Evolutionary conservation across 2,888 invertebrate species (phyloP), one percentile per base, ranked within the genome.

Genomic region (Hemicrepidius hirtus): DNA sequence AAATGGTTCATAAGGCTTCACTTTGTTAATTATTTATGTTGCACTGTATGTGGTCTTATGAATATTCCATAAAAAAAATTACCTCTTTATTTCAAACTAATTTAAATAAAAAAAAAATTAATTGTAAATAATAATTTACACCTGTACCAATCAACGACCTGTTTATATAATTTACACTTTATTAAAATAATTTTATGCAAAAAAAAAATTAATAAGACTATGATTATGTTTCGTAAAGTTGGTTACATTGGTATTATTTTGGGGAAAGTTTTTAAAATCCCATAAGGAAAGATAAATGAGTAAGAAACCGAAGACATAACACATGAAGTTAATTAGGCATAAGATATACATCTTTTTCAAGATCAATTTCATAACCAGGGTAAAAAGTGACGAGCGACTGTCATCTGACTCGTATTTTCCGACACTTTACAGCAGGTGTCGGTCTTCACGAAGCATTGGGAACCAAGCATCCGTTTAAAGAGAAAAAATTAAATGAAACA

Each of bases 361-460:
- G 75, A 78, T 79, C 79, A 77, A 78, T 82, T 80, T 80, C 77
- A 67, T 69, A 72, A 67, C 20, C 49, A 18, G 53, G 49, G 41
- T 16, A 72, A 75, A 69, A 72, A 75, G 74, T 74, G 71, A 66
- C 59, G 74, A 50, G 62, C 53, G 53, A 66, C 68, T 71, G 75
- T 75, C 75, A 72, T 59, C 68, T 44, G 68, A 71, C 64, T 73
- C 59, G 53, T 67, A 64, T 67, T 68, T 67, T 75, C 50, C 59
- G 59, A 73, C 76, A 73, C 73, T 72, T n/a, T 53, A 75, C 74
- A 79, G 79, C 81, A 81, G 81, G 80, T 81, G 81, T 77, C 77
- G 65, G 76, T 74, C 68, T 77, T 80, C 80, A 82, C 80, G 83
- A 82, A 78, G 83, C 82, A 82, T 83, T 82, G 76, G 77, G 72